Evolutionary conservation across 2,113 vertebrate species (phyloP).

Genomic region (Psittacara wagleri): DNA sequence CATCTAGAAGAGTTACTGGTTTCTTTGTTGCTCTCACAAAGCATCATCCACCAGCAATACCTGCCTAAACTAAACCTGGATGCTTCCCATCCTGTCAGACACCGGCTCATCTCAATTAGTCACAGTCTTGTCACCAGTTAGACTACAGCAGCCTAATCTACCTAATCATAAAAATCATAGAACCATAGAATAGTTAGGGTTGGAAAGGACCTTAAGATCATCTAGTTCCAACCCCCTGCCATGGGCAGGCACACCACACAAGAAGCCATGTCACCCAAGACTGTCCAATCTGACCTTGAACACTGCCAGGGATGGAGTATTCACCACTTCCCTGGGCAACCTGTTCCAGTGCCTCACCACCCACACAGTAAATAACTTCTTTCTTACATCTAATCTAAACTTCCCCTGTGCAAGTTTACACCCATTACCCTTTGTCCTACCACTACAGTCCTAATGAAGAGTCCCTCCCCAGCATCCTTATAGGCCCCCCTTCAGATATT

Average conservation of each 20-base stretch:
- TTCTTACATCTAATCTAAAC: background rate
- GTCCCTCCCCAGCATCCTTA: background rate
- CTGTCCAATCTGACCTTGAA: background rate
- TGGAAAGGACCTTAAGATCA: background rate
- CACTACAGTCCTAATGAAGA: background rate
- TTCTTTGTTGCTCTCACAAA: background rate
- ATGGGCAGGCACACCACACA: background rate
- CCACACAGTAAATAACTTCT: background rate
- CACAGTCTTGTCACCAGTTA: background rate
- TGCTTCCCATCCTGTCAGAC: background rate
- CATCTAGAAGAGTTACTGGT: rapidly evolving
- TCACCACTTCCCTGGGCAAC: background rate
- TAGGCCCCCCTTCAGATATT: background rate
- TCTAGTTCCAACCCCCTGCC: background rate
- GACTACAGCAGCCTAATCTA: background rate
- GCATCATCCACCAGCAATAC: rapidly evolving
- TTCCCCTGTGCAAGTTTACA: background rate
- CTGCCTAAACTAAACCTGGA: background rate
- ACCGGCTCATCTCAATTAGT: background rate
- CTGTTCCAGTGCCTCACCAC: background rate
- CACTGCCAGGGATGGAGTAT: background rate
- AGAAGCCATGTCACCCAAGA: background rate
- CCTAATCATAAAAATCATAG: background rate
- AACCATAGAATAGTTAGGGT: background rate
- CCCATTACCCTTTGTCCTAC: background rate